Evolutionary conservation across 2,113 vertebrate species (phyloP).

Genomic region (Cichladusa arquata): DNA sequence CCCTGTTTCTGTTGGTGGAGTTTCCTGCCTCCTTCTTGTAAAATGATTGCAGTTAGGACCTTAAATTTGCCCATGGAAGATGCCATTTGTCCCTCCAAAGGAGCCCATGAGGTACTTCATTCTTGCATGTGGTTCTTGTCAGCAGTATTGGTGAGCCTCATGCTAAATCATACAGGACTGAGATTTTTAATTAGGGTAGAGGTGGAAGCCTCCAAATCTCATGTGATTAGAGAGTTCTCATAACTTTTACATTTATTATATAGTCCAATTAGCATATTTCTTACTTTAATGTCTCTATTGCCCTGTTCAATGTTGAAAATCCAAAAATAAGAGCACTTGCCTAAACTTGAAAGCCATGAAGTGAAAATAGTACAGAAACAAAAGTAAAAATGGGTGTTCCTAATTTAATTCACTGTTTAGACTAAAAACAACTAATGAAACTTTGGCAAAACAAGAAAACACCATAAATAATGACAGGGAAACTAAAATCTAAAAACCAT

Average conservation of each 20-base stretch:
- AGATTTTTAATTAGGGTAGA: slow-evolving; percentile 37
- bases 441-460: neutral
- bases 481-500: neutral
- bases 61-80: neutral
- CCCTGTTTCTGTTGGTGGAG: neutral
- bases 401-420: neutral
- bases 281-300: slow-evolving; percentile 28
- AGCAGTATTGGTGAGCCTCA: neutral
- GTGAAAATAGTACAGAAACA: neutral
- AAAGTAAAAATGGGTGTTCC: neutral
- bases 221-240: slow-evolving; percentile 1
- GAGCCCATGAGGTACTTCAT: neutral
- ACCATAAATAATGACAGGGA: neutral
- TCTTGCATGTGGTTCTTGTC: neutral
- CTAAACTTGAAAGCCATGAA: neutral
- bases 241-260: slow-evolving; percentile 33
- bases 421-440: neutral
- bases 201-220: neutral
- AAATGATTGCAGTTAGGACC: neutral
- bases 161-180: neutral
- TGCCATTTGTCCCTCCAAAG: neutral
- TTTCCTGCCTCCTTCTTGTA: neutral
- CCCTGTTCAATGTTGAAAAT: neutral
- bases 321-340: neutral
- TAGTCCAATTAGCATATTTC: slow-evolving; percentile 27